Evolutionary conservation across 2,888 invertebrate genomes (phyloP), one percentile per base, ranked within the genome.

Genomic region (Melieria picta): DNA sequence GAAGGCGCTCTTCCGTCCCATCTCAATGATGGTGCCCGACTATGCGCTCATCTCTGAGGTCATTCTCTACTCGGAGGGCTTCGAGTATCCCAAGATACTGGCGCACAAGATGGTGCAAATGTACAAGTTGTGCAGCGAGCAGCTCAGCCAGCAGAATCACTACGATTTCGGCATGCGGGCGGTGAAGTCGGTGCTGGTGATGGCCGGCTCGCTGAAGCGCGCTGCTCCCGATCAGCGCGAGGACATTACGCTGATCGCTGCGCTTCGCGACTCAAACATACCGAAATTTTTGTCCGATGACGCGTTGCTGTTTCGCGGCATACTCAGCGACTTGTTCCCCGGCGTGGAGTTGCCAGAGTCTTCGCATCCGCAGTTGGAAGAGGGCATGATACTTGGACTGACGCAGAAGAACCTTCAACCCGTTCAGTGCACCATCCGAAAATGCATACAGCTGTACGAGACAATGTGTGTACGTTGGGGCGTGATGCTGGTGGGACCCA

Each of bases 81-180:
- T 96, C 81, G 95, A 95, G 83, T 93, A 94, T 0, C 96, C 96
- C 0, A 95, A 92, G 83, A 89, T 91, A 4, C 88, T 97, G n/a
- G 94, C 96, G 0, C 92, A 93, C 81, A 96, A 97, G 86, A 96
- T 96, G 95, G 94, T 94, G 0, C 93, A 95, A 84, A 94, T 96
- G 94, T 96, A 96, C 87, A 95, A 95, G 80, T 88, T 96, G 5
- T 95, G 95, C 80, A 95, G 94, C 79, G 96, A 97, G 83, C 96
- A 96, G 83, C 89, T 97, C 2, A 96, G 95, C 0, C 95, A 96
- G 79, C 96, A 96, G 82, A 93, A 96, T 82, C 96, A 97, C 81
- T 97, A 97, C 81, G 96, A 97, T 86, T 96, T 96, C 80, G 94
- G 94, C 52, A 96, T 97, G 96, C 89, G 97, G 75, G 97, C 97